Evolutionary conservation across 2,113 vertebrate species (phyloP).

Genomic region (Riparia riparia): DNA sequence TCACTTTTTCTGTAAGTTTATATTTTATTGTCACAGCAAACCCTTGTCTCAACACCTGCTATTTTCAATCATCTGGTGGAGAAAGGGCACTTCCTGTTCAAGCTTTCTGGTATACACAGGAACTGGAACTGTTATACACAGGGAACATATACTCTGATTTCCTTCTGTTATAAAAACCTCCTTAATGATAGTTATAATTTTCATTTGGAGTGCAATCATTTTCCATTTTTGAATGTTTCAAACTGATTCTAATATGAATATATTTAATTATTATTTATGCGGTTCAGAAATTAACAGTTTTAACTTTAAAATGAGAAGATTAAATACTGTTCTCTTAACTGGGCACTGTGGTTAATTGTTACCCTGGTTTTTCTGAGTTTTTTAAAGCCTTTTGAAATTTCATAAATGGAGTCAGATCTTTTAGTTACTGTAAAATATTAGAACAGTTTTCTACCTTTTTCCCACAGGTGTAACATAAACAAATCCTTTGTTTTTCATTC

Average conservation of each 20-base stretch:
- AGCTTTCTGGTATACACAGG: accelerated
- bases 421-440: too few relatives aligned
- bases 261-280: not conserved
- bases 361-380: too few relatives aligned
- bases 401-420: too few relatives aligned
- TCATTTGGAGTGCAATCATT: not conserved
- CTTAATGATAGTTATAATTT: not conserved
- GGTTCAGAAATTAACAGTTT: not conserved
- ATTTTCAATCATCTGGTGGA: not conserved
- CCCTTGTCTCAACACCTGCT: not conserved
- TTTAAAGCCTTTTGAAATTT: too few relatives aligned
- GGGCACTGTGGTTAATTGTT: not conserved
- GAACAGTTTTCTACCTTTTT: too few relatives aligned
- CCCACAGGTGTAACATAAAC: too few relatives aligned
- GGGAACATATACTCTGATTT: not conserved
- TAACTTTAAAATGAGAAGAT: not conserved
- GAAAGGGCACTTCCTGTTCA: not conserved
- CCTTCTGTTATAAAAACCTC: not conserved
- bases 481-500: too few relatives aligned
- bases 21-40: slow-evolving; percentile 1
- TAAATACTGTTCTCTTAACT: not conserved
- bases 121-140: accelerated
- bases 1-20: not conserved
- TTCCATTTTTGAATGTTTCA: not conserved
- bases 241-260: not conserved